Evolutionary conservation across 2,888 invertebrate genomes (phyloP), one percentile per base, ranked within the genome.

Genomic region (Tiliacea aurago): DNA sequence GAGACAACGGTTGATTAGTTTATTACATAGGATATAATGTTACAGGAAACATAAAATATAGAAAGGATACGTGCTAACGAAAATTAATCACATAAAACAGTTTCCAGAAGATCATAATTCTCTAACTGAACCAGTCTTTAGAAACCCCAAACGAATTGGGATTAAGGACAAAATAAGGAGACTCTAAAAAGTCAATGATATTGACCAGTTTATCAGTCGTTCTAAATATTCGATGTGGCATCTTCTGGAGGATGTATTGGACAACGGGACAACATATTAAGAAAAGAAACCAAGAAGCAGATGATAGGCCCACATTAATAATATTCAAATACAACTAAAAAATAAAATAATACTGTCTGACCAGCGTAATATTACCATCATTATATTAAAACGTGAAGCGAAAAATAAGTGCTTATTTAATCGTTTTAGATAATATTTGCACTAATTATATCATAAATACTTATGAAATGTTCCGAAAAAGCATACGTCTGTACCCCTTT

Each of bases 1-100:
- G 56, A 76, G 69, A 82, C 64, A 70, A 61, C 49, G 59, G 70
- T 64, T 82, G 79, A 78, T 80, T 80, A 82, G 63, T 77, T 82
- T 67, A 67, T 59, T 43, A 80, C 49, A 51, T n/a, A 33, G 70
- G 41, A 58, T 63, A 13, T 49, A 43, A 76, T 55, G 20, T 45
- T 53, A 45, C 18, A 67, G 18, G 58, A 63, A 47, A 59, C 56
- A 43, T 47, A 53, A 18, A 18, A 45, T 76, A 69, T 15, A 56
- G 10, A 18, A 66, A 62, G 20, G 10, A n/a, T 18, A 66, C 51
- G 45, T 53, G 51, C 1, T 23, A 63, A 63, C n/a, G 28, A 37
- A 63, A 33, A 74, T 56, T 28, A n/a, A 65, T 51, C 13, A 49
- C 11, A 43, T 15, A n/a, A 78, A 56, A 33, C 5, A 9, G 51